Percentiles rank a stretch among this genome's conserved stretches.
These are phyloP conservation scores for Istiophorus platypterus DNA, from an alignment of 2,113 vertebrate species.

Conservation along the genomic window DNA sequence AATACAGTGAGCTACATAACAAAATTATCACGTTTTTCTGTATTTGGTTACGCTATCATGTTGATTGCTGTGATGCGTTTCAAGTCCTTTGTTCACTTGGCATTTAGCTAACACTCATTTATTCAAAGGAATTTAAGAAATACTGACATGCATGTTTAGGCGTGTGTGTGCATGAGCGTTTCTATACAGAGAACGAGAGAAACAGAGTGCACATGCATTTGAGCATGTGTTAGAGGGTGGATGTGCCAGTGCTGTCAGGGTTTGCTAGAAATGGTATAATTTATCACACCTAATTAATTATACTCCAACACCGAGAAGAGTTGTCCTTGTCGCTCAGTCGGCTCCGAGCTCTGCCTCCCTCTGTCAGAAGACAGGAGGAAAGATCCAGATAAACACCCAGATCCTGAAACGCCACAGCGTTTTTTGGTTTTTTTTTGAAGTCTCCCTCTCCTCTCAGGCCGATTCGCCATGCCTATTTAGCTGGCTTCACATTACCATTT, in stretches of 20 bases:
- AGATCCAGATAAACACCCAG: conserved; percentile 73
- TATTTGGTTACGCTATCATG: neutral
- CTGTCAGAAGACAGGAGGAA: conserved; percentile 57
- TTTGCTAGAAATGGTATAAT: conserved; percentile 86
- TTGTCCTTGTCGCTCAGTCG: conserved; percentile 80
- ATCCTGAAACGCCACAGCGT: conserved; percentile 36
- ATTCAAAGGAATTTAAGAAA: neutral
- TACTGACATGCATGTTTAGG: neutral
- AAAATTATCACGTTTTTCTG: neutral
- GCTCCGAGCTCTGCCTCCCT: conserved; percentile 61
- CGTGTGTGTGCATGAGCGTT: rapidly evolving
- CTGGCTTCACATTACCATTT: conserved; percentile 79
- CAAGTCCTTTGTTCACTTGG: neutral
- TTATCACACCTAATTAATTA: conserved; percentile 90
- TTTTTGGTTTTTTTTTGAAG: conserved; percentile 69
- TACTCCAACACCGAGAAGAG: conserved; percentile 81
- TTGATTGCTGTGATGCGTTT: too few relatives aligned
- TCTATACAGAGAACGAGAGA: neutral
- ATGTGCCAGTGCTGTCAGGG: conserved; percentile 29
- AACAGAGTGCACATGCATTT: neutral
- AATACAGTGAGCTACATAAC: neutral
- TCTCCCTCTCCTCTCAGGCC: conserved; percentile 59
- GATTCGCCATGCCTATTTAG: conserved; percentile 76
- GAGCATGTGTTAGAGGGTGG: neutral
- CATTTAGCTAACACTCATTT: neutral